Percentiles rank a stretch among this genome's conserved stretches.
These are phyloP conservation scores for Sinotaia quadrata DNA, from an alignment of 2,888 invertebrate species.

Conservation along the genomic window DNA sequence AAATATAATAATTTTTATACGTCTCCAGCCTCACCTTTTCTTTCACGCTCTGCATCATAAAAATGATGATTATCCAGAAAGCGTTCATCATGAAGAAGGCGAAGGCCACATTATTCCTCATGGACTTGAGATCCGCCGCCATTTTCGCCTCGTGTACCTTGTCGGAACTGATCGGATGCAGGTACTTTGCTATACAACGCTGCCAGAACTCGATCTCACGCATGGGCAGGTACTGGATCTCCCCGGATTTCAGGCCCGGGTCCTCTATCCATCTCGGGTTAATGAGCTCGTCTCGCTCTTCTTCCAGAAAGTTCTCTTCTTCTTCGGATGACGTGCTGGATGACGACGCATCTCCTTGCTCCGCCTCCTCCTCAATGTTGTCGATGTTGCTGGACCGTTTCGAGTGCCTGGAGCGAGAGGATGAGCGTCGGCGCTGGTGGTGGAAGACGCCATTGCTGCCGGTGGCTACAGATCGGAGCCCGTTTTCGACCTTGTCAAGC, in stretches of 20 bases:
- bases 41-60: conserved; percentile 88
- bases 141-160: conserved; percentile 73
- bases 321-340: conserved; percentile 38
- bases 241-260: conserved; percentile 88
- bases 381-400: conserved; percentile 44
- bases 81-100: conserved; percentile 97
- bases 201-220: conserved; percentile 94
- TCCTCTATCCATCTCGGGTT: conserved; percentile 96
- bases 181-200: conserved; percentile 93
- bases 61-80: conserved; percentile 97
- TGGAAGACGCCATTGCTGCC: conserved; percentile 25
- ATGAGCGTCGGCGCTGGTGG: conserved; percentile 44
- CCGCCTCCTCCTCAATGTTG: conserved; percentile 46
- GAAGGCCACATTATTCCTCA: conserved; percentile 62
- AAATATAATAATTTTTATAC: no score
- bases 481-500: conserved; percentile 50
- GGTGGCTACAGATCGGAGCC: conserved; percentile 39
- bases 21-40: no score
- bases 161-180: conserved; percentile 93
- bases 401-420: conserved; percentile 46
- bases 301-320: conserved; percentile 41
- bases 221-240: conserved; percentile 86
- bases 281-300: conserved; percentile 81
- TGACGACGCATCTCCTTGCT: conserved; percentile 44
- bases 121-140: conserved; percentile 51